Conservation (phyloP, 2,797 vertebrate genomes). For the Tokudaia tokunoshimensis region DNA sequence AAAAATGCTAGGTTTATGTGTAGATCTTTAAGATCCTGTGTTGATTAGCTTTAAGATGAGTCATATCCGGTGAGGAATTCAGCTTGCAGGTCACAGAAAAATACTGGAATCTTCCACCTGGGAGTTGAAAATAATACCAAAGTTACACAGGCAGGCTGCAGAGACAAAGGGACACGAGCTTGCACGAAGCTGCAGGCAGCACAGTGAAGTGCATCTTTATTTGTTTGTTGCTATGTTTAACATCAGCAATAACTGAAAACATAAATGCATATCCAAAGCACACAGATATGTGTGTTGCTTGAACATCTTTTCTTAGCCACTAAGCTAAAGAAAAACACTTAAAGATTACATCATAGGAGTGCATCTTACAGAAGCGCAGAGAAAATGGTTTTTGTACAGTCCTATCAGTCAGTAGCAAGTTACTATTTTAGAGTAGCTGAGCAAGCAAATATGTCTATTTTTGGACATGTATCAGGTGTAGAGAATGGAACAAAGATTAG, state of each 20-base stretch:
- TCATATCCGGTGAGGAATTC: neutral
- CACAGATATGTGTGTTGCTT: neutral
- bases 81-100: slow-evolving; percentile 18
- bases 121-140: slow-evolving; percentile 5
- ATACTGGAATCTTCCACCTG: slow-evolving; percentile 1
- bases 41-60: slow-evolving; percentile 1
- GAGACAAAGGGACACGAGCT: neutral
- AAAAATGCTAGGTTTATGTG: neutral
- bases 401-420: neutral
- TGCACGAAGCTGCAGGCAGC: neutral
- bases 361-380: neutral
- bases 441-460: slow-evolving; percentile 20
- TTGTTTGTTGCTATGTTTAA: slow-evolving; percentile 3
- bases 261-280: neutral
- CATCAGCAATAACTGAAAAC: slow-evolving; percentile 17
- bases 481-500: neutral
- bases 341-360: neutral
- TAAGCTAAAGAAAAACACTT: slow-evolving; percentile 18
- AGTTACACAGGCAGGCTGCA: neutral
- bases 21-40: neutral
- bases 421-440: slow-evolving; percentile 11
- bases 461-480: neutral
- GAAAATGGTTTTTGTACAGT: neutral
- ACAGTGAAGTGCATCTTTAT: neutral
- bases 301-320: neutral